These are phyloP conservation scores for Hartigia nigra DNA, from an alignment of 2,888 invertebrate genomes.

Conservation along the genomic window DNA sequence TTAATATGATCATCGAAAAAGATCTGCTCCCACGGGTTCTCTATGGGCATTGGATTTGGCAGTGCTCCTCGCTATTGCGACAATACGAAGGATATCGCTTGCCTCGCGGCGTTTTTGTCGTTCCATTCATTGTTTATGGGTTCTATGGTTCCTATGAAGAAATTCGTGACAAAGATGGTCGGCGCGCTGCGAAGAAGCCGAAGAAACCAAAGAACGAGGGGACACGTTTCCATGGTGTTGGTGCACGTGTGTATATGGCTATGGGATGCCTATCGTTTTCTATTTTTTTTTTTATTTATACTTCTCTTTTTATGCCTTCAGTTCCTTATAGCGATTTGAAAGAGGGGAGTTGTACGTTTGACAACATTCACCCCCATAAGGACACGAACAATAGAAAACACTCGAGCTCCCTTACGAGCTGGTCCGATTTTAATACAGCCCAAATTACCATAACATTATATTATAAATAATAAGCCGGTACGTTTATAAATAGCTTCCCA, in stretches of 20 bases:
- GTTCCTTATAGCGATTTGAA: conserved; percentile 14
- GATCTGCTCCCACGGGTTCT: too few species aligned
- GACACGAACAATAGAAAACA: too few species aligned
- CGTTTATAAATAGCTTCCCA: conserved; percentile 43
- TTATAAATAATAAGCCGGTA: conserved; percentile 38
- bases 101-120: conserved; percentile 35
- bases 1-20: too few species aligned
- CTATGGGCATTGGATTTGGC: too few species aligned
- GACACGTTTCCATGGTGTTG: not conserved
- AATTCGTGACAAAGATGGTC: conserved; percentile 21
- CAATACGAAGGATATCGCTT: conserved; percentile 24
- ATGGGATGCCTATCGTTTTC: conserved; percentile 35
- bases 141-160: conserved; percentile 14
- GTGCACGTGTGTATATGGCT: conserved; percentile 15
- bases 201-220: conserved; percentile 15
- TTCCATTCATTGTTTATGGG: conserved; percentile 41
- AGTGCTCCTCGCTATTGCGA: not conserved
- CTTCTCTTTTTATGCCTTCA: conserved; percentile 22
- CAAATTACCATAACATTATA: conserved; percentile 49
- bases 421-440: conserved; percentile 24
- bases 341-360: conserved; percentile 38
- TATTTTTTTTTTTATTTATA: conserved; percentile 48
- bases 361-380: conserved; percentile 33
- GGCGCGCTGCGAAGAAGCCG: conserved; percentile 11
- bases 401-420: too few species aligned